phyloP scores from a whole-genome alignment of 2,888 invertebrate species.

The Parnassius orleans region DNA sequence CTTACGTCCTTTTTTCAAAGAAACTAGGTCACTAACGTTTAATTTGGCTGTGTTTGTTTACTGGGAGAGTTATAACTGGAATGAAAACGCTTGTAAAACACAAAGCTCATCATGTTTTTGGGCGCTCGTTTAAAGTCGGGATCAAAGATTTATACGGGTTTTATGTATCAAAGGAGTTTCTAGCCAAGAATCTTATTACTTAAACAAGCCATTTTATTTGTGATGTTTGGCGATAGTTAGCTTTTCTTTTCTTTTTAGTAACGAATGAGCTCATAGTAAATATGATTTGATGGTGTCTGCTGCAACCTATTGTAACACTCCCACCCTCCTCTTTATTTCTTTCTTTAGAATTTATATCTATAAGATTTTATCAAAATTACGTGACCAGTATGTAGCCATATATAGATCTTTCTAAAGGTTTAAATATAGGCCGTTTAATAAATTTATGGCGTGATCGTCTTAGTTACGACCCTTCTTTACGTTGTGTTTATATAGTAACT shows the following conservation, averaged over 20 bases:
- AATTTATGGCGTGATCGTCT: no score
- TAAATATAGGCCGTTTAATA: no score
- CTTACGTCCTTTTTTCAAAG: constrained; percentile 5
- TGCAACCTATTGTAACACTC: no score
- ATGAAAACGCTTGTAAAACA: constrained; percentile 20
- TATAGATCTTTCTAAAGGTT: no score
- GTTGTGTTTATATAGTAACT: no score
- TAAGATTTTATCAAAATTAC: no score
- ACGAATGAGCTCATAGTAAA: no score
- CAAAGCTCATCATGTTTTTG: constrained; percentile 27
- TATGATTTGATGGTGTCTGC: no score
- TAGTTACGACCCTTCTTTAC: no score
- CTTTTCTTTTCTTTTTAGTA: not conserved
- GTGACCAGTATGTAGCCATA: no score
- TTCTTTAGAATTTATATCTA: no score
- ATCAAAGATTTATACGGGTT: constrained; percentile 27
- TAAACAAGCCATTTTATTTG: constrained; percentile 22
- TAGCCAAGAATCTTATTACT: constrained; percentile 26
- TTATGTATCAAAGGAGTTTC: constrained; percentile 26
- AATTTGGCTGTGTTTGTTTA: constrained; percentile 26
- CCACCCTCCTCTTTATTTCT: no score
- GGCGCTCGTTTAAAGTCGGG: constrained; percentile 26
- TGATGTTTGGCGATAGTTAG: constrained; percentile 13
- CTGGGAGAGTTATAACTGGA: constrained; percentile 19
- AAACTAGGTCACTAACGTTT: constrained; percentile 6